Evolutionary conservation across 1,140 invertebrate genomes (phyloP).

Genomic region (Drosophila arizonae): DNA sequence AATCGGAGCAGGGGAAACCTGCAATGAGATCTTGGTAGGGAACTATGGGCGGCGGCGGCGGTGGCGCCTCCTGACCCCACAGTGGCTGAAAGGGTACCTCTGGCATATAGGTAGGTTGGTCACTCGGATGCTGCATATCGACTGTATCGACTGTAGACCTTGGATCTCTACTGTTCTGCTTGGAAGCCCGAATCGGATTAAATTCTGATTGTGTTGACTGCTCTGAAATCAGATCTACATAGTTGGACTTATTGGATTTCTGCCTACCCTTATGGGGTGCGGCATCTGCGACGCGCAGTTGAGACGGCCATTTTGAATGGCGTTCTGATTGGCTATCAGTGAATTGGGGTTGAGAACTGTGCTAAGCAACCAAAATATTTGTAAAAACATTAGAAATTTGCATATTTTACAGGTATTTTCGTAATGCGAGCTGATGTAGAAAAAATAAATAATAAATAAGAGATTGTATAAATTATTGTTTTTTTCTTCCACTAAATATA

Average conservation of each 20-base stretch:
- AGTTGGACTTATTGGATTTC: conserved; percentile 66
- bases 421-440: too few species aligned
- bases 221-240: conserved; percentile 28
- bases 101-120: conserved; percentile 76
- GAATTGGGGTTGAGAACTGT: too few species aligned
- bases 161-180: conserved; percentile 62
- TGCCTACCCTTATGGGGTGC: conserved; percentile 17
- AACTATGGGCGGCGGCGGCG: conserved; percentile 79
- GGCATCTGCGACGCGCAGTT: conserved; percentile 35
- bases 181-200: conserved; percentile 70
- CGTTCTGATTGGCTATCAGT: conserved; percentile 48
- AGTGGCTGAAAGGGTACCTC: conserved; percentile 82
- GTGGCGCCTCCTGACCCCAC: conserved; percentile 74
- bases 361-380: too few species aligned
- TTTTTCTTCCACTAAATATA: too few species aligned
- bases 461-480: too few species aligned
- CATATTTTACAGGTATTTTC: too few species aligned
- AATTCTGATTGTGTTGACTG: conserved; percentile 55
- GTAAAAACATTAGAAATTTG: too few species aligned
- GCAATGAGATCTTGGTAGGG: conserved; percentile 85
- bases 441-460: too few species aligned
- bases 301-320: conserved; percentile 66
- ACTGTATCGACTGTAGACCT: conserved; percentile 40
- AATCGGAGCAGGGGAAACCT: conserved; percentile 84
- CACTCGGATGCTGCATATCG: conserved; percentile 74